phyloP scores from a whole-genome alignment of 2,888 invertebrate genomes.

The Glyphotaelius pellucidus region DNA sequence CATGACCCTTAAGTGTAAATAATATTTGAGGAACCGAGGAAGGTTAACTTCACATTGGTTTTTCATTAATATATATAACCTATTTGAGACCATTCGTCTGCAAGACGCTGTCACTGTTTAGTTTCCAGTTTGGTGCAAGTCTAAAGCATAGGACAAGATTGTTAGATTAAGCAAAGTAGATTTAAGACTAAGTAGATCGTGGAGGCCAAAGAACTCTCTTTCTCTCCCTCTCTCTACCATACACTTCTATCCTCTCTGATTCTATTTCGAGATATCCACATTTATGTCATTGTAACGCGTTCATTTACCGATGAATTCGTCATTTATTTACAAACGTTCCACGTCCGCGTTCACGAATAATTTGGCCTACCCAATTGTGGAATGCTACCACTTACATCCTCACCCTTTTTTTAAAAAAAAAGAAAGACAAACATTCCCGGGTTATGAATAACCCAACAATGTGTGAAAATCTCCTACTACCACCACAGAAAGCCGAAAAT shows the following conservation, averaged over 20 bases:
- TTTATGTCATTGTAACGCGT: neutral
- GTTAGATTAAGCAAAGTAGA: neutral
- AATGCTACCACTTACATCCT: neutral
- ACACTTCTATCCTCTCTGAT: neutral
- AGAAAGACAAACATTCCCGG: too few relatives aligned
- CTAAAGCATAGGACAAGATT: neutral
- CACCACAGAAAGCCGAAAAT: too few relatives aligned
- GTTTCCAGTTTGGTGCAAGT: neutral
- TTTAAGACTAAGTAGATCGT: neutral
- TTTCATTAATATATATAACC: neutral
- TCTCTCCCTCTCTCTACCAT: neutral
- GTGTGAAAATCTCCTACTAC: too few relatives aligned
- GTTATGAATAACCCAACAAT: too few relatives aligned
- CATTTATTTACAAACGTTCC: neutral
- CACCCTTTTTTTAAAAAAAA: too few relatives aligned
- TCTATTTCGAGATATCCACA: neutral
- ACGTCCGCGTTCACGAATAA: neutral
- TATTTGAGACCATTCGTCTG: neutral
- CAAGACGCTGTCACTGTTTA: neutral
- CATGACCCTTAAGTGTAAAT: too few relatives aligned
- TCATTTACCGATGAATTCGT: neutral
- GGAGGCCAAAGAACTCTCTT: conserved; percentile 19
- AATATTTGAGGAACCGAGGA: too few relatives aligned
- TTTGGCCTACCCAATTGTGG: neutral
- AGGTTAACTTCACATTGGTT: too few relatives aligned